A percentile compares a stretch with the other conserved stretches of the same genome.
Evolutionary conservation across 1,140 invertebrate species (phyloP).

Genomic region (Macrosteles quadrilineatus): DNA sequence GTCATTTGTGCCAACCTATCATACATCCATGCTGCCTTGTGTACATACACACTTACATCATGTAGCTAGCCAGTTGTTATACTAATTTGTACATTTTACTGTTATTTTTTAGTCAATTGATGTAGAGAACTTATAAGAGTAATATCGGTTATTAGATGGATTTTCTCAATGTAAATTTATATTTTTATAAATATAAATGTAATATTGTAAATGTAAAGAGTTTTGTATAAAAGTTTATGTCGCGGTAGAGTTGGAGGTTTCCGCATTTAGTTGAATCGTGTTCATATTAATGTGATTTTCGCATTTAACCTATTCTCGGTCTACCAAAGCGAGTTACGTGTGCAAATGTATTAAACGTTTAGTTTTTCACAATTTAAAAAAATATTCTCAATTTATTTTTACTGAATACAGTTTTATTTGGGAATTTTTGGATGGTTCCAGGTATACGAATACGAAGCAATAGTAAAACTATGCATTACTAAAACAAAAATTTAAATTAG

Average conservation of each 20-base stretch:
- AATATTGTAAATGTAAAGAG: constrained; percentile 12
- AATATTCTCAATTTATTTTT: no score
- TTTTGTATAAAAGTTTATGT: constrained; percentile 12
- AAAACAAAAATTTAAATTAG: no score
- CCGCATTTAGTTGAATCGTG: neutral
- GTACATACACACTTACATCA: constrained; percentile 7
- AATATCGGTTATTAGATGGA: constrained; percentile 17
- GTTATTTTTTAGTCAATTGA: constrained; percentile 20
- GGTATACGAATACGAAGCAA: no score
- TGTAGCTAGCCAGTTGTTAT: constrained; percentile 14
- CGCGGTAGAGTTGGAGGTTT: no score
- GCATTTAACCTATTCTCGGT: constrained; percentile 2
- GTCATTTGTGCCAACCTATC: constrained; percentile 3
- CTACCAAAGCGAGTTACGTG: neutral
- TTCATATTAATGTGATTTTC: constrained; percentile 7
- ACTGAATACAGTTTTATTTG: no score
- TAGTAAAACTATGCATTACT: no score
- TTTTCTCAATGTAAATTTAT: constrained; percentile 23
- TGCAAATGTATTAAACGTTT: no score
- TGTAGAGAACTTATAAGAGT: constrained; percentile 7
- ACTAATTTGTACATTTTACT: constrained; percentile 14
- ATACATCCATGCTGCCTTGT: constrained; percentile 18
- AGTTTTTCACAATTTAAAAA: no score
- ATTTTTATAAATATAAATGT: constrained; percentile 26
- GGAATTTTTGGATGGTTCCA: no score